phyloP scores from a whole-genome alignment of 1,140 invertebrate genomes.

The Eriosoma lanigerum region DNA sequence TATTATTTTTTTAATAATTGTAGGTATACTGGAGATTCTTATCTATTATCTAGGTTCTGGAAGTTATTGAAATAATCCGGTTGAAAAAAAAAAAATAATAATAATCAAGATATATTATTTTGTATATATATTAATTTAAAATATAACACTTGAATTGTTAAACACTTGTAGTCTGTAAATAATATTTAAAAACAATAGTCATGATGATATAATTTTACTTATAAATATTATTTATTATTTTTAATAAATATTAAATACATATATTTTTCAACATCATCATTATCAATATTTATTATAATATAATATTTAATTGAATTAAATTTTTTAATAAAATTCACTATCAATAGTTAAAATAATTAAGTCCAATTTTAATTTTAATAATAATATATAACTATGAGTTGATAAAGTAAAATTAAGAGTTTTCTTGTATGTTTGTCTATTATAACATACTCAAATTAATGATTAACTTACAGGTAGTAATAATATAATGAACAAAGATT shows the following conservation, averaged over 20 bases:
- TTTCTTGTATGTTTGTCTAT: not conserved
- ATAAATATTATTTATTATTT: conserved; percentile 2
- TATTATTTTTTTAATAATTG: no score
- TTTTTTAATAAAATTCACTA: no score
- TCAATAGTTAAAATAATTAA: conserved; percentile 2
- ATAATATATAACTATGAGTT: not conserved
- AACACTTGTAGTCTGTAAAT: conserved; percentile 18
- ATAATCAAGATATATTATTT: no score
- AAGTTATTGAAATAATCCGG: no score
- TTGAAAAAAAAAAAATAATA: no score
- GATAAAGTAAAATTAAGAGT: not conserved
- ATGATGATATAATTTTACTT: not conserved
- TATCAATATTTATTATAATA: no score
- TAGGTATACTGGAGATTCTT: no score
- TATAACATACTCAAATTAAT: not conserved
- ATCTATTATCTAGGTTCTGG: no score
- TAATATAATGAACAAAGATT: not conserved
- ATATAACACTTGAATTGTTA: conserved; percentile 5
- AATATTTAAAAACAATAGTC: not conserved
- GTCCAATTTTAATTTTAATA: not conserved
- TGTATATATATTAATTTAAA: conserved; percentile 3
- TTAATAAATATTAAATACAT: conserved; percentile 6
- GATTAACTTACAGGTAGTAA: not conserved
- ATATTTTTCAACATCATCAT: not conserved
- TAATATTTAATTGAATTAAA: no score